These are phyloP conservation scores for Nymphalis c-album DNA, from an alignment of 2,888 invertebrate genomes.

Conservation along the genomic window DNA sequence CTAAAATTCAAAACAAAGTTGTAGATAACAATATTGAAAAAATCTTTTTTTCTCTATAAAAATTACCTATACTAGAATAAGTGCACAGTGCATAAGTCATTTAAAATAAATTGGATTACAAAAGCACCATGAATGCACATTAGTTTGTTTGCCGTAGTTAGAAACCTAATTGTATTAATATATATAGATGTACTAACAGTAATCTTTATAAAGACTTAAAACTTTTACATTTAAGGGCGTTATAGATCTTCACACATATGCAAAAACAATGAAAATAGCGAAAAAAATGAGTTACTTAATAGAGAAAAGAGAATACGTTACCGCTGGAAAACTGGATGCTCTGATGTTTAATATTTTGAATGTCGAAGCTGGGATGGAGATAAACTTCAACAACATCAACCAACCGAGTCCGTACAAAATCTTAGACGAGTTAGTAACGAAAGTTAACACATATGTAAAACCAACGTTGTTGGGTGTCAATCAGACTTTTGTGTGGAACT, in stretches of 20 bases:
- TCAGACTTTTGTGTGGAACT: constrained; percentile 60
- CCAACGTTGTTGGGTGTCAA: constrained; percentile 61
- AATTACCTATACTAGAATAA: too few species aligned
- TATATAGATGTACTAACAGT: background rate
- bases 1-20: too few species aligned
- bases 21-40: too few species aligned
- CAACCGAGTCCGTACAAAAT: constrained; percentile 55
- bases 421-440: constrained; percentile 49
- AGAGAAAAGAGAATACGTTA: constrained; percentile 50
- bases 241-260: constrained; percentile 59
- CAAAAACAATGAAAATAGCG: constrained; percentile 48
- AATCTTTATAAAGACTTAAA: background rate
- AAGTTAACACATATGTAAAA: constrained; percentile 64
- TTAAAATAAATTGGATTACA: too few species aligned
- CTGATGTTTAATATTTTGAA: constrained; percentile 52
- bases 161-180: background rate
- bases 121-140: too few species aligned
- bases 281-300: constrained; percentile 53
- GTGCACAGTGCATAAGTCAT: too few species aligned
- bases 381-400: constrained; percentile 69
- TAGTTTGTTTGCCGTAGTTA: too few species aligned
- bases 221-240: constrained; percentile 52
- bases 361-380: constrained; percentile 48
- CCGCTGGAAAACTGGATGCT: constrained; percentile 50
- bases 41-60: too few species aligned